phyloP scores from a whole-genome alignment of 2,888 invertebrate species.

The Desoria tigrina region DNA sequence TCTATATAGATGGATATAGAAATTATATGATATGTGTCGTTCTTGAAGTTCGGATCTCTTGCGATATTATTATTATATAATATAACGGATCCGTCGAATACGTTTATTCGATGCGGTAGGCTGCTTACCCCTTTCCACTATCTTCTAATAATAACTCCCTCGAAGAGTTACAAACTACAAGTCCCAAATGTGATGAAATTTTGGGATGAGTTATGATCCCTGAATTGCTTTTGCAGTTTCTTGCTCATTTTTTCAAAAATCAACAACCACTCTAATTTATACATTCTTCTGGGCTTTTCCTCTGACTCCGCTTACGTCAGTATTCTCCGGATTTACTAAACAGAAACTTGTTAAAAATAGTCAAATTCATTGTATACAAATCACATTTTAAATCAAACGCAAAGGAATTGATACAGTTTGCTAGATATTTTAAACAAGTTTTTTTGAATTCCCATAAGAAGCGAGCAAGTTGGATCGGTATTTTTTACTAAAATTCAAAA shows the following conservation, averaged over 20 bases:
- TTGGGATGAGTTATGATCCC: constrained; percentile 44
- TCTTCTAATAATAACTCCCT: constrained; percentile 30
- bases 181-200: constrained; percentile 43
- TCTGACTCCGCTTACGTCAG: background rate
- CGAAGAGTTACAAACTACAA: background rate
- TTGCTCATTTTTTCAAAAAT: constrained; percentile 11
- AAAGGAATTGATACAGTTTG: no score
- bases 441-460: no score
- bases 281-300: constrained; percentile 2
- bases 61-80: background rate
- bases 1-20: no score
- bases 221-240: constrained; percentile 24
- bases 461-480: no score
- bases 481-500: no score
- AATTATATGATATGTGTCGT: no score
- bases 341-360: no score
- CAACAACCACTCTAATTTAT: background rate
- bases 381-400: no score
- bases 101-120: constrained; percentile 4
- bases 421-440: no score
- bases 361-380: no score
- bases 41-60: background rate
- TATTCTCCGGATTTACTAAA: background rate
- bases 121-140: background rate
- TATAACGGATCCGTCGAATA: background rate